Conservation (phyloP, 2,797 vertebrate genomes). For the Choloepus didactylus region DNA sequence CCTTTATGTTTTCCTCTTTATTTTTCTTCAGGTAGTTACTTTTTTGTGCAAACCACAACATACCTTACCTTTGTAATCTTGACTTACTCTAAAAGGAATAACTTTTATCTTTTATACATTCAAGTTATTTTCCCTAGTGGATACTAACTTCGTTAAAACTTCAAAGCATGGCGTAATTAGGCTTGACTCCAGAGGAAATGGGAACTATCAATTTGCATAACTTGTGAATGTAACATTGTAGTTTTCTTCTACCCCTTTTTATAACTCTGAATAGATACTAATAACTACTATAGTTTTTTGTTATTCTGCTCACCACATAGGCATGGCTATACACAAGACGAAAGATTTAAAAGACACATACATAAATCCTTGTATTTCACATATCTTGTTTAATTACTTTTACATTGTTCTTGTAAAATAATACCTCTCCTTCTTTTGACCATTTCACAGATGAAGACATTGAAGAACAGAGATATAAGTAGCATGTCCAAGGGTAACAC, state of each 20-base stretch:
- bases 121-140: background rate
- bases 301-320: slow-evolving; percentile 2
- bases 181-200: background rate
- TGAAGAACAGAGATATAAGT: slow-evolving; percentile 1
- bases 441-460: background rate
- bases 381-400: background rate
- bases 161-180: slow-evolving; percentile 24
- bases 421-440: background rate
- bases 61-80: slow-evolving; percentile 11
- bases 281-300: background rate
- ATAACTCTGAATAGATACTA: background rate
- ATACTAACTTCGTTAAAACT: slow-evolving; percentile 18
- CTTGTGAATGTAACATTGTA: slow-evolving; percentile 10
- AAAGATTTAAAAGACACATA: background rate
- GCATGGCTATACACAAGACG: background rate
- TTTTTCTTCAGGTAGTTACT: slow-evolving; percentile 10
- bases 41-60: background rate
- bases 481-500: background rate
- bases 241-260: background rate
- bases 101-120: background rate
- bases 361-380: background rate
- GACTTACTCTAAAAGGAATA: background rate
- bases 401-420: background rate
- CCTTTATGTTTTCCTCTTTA: background rate
- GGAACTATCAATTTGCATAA: background rate